Base-by-base conservation (phyloP, 2,113 vertebrate genomes). In the Channa maculata region DNA sequence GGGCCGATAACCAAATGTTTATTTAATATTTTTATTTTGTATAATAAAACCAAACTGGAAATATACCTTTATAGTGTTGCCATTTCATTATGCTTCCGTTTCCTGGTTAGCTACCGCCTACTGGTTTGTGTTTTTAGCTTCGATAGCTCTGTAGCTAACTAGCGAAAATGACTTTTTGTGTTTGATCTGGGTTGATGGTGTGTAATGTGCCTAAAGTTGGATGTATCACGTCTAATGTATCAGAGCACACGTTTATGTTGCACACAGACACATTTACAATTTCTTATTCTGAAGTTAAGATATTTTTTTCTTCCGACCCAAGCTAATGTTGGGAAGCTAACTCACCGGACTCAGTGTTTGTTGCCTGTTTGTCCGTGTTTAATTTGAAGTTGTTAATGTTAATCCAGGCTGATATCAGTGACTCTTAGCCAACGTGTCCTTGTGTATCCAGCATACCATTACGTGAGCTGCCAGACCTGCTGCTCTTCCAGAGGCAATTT, bases 81-180 rank as follows among this genome's bases (percentile, higher is more conserved):
- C 55, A 49, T 88, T 74, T 68, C 61, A 70, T 64, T 60, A 90
- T 88, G 75, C 91, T 91, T 92, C 89, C 90, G 93, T 93, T 94
- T 94, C 93, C 92, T 94, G 94, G 93, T 93, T 92, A 91, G 90
- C 89, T 92, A 90, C 90, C 90, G 92, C 92, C 92, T 91, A 88
- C 92, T 82, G 86, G 81, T 86, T 58, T 86, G 85, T 94, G 93
- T 95, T 95, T 95, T 95, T 95, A 95, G 94, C 94, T 84, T 88
- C 62, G 49, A 11, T 78, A 84, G 76, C 87, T 66, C 59, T 75
- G 69, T 77, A 86, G 88, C 88, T 88, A 85, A 80, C 67, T 43
- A 54, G 41, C 54, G n/a, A 44, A 62, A 61, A 33, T 39, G 13
- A 44, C 10, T 66, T 65, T 70, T 61, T 1, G 14, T 14, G 13